Conservation (phyloP, 1,140 invertebrate genomes). For the Megalopta genalis region DNA sequence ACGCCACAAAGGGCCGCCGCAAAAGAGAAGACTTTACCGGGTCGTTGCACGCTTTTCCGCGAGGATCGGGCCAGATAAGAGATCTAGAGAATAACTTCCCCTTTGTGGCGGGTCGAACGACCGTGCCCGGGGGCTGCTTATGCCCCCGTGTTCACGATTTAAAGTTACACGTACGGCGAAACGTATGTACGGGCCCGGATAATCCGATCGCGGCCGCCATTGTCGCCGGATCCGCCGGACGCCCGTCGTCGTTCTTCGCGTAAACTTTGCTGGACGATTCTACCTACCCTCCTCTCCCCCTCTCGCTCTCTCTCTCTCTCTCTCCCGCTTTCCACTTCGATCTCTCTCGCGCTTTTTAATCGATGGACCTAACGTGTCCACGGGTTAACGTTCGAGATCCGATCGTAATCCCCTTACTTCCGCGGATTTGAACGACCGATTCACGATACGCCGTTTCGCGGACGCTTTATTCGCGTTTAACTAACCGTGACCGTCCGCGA, state of each 20-base stretch:
- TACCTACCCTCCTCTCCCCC: background rate
- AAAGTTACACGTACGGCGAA: conserved; percentile 45
- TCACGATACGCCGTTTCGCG: conserved; percentile 35
- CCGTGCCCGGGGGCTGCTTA: conserved; percentile 28
- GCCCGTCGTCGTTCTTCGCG: conserved; percentile 21
- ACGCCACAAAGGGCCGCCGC: conserved; percentile 55
- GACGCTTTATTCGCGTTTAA: conserved; percentile 9
- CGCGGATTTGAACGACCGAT: conserved; percentile 32
- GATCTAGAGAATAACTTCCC: conserved; percentile 62
- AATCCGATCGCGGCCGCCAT: conserved; percentile 39
- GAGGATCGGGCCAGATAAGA: conserved; percentile 65
- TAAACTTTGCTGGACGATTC: conserved; percentile 10
- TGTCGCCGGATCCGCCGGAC: conserved; percentile 20
- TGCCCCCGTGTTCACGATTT: conserved; percentile 48
- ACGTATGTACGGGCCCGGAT: conserved; percentile 39
- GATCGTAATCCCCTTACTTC: conserved; percentile 47
- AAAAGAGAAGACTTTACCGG: conserved; percentile 64
- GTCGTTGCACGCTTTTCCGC: conserved; percentile 67
- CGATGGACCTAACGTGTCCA: conserved; percentile 1
- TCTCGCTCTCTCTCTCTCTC: background rate
- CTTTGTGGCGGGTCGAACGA: conserved; percentile 51
- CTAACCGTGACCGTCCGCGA: conserved; percentile 6
- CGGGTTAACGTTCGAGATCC: conserved; percentile 37
- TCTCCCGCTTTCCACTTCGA: no score
- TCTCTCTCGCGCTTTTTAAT: conserved; percentile 1